These are phyloP conservation scores for Trigoniulus corallinus DNA, from an alignment of 1,140 invertebrate species.

Conservation along the genomic window DNA sequence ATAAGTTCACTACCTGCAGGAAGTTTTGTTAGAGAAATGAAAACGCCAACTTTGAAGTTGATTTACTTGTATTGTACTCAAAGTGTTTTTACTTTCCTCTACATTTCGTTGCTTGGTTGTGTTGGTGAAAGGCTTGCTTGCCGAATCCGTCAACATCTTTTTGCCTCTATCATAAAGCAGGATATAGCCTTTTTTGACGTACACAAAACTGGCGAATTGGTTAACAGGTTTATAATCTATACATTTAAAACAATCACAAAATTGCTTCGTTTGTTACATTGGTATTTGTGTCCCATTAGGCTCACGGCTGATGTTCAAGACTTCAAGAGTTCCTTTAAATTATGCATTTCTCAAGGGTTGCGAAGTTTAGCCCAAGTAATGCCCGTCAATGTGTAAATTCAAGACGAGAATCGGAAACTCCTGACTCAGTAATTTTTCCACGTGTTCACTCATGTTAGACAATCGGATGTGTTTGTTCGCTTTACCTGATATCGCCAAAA, in stretches of 20 bases:
- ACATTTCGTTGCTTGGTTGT: constrained; percentile 67
- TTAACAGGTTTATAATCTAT: constrained; percentile 48
- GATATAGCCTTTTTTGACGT: constrained; percentile 83
- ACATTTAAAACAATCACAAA: background rate
- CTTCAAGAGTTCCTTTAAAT: constrained; percentile 91
- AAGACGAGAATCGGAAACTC: background rate
- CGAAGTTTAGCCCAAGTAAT: constrained; percentile 59
- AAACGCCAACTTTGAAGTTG: constrained; percentile 44
- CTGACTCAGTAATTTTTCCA: constrained; percentile 1
- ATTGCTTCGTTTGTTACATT: constrained; percentile 4
- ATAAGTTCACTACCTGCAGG: constrained; percentile 17
- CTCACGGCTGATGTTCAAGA: constrained; percentile 87
- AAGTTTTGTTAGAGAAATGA: constrained; percentile 41
- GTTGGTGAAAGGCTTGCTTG: constrained; percentile 72
- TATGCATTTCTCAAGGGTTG: constrained; percentile 73
- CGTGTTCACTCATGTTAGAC: constrained; percentile 28
- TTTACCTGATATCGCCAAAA: constrained; percentile 70
- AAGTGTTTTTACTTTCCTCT: constrained; percentile 71
- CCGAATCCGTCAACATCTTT: constrained; percentile 60
- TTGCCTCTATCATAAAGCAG: constrained; percentile 64
- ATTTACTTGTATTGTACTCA: constrained; percentile 48
- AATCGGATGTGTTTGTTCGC: constrained; percentile 54
- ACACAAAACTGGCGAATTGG: constrained; percentile 75
- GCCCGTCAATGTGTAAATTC: too few species aligned
- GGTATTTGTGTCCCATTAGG: constrained; percentile 29